Base-by-base conservation (phyloP, 2,888 invertebrate species). In the Clostera curtula region DNA sequence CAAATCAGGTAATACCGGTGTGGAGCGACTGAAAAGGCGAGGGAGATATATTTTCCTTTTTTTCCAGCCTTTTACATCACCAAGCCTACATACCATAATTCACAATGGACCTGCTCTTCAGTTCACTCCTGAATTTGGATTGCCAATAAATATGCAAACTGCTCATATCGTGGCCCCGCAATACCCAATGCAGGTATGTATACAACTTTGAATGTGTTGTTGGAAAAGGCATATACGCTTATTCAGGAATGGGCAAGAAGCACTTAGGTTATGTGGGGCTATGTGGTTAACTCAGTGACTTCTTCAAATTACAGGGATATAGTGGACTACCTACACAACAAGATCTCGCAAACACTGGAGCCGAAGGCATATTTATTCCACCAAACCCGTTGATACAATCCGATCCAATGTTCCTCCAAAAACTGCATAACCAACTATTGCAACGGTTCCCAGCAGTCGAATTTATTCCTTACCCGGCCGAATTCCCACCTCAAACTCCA, bases 381-480 rank as follows among this genome's bases (percentile, higher is more conserved):
- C 75, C 75, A 2, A 70, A 68, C 34, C 62, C 72, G 6, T 58
- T 87, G 4, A 87, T 86, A 40, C 85, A 86, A 52, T 77, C 86
- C 5, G 85, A 86, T 42, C 75, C 75, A n/a, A 53, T 63, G 36
- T 85, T 72, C 38, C 53, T 86, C 27, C 82, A 82, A 40, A 82
- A 80, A 42, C 52, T 82, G 12, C 82, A 80, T 48, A 64, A 54
- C 16, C 79, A 79, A 36, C 51, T 79, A 10, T 41, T 74, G 19
- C 73, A 82, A 36, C 60, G 79, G 19, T 75, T 72, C 41, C 75
- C 71, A 0, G 56, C 71, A 3, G 61, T 83, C 1, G 80, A 83
- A 36, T 79, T 80, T 31, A 66, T 80, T 33, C 82, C 83, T 9
- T 82, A 84, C 36, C 52, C 65, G 2, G 61, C 73, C n/a, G 68